These are phyloP conservation scores for Drosophila sp. DNA, from an alignment of 1,140 invertebrate species.

Conservation along the genomic window DNA sequence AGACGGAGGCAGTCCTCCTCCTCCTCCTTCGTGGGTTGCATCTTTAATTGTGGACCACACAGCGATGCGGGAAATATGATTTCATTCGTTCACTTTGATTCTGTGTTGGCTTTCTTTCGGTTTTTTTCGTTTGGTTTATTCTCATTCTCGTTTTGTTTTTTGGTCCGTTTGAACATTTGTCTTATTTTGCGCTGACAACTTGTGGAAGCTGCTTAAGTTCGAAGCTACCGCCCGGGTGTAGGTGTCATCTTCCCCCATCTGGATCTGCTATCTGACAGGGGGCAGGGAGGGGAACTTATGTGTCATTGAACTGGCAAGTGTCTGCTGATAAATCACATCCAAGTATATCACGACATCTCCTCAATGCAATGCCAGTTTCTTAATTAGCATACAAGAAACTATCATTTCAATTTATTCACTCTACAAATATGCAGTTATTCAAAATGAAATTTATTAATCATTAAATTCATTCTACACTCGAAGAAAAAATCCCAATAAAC, in stretches of 20 bases:
- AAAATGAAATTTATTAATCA: constrained; percentile 11
- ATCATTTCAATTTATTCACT: constrained; percentile 59
- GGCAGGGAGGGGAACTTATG: constrained; percentile 37
- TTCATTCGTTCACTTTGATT: constrained; percentile 8
- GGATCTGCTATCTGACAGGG: not conserved
- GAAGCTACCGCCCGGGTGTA: constrained; percentile 51
- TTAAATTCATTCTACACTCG: not conserved
- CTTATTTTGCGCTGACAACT: constrained; percentile 78
- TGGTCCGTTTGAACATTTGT: constrained; percentile 68
- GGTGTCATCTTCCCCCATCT: constrained; percentile 46
- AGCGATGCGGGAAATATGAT: constrained; percentile 34
- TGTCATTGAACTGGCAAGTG: constrained; percentile 68
- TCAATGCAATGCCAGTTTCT: constrained; percentile 40
- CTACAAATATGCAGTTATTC: constrained; percentile 24
- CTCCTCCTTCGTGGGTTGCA: constrained; percentile 32
- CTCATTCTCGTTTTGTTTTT: constrained; percentile 24
- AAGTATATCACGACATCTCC: constrained; percentile 29
- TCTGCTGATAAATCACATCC: constrained; percentile 46
- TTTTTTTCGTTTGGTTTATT: constrained; percentile 2
- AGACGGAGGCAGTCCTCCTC: constrained; percentile 44
- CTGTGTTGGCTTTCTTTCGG: not conserved
- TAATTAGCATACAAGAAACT: constrained; percentile 69
- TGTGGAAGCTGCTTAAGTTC: constrained; percentile 72
- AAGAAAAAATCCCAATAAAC: not conserved
- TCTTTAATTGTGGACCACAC: constrained; percentile 83